Evolutionary conservation across 1,140 invertebrate species (phyloP).

Genomic region (Steinernema feltiae): DNA sequence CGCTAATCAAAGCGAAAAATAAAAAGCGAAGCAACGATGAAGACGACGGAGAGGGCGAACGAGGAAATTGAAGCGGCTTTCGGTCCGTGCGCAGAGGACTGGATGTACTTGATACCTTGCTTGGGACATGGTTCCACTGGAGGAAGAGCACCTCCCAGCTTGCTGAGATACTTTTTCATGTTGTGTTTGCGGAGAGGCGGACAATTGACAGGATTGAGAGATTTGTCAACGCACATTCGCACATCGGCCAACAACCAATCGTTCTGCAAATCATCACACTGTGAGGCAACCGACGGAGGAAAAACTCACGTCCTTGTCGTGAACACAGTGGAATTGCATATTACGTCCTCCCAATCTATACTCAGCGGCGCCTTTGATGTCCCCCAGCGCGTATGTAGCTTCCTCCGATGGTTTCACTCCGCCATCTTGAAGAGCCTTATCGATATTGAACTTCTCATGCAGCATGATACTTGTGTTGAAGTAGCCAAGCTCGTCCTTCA

Average conservation of each 20-base stretch:
- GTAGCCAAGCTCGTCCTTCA: conserved; percentile 2
- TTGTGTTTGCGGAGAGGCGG: neutral
- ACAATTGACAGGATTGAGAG: neutral
- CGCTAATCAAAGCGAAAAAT: neutral
- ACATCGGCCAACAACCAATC: neutral
- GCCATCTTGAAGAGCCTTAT: neutral
- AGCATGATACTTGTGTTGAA: neutral
- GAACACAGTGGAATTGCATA: neutral
- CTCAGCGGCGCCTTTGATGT: neutral
- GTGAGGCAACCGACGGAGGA: neutral
- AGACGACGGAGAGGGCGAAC: neutral
- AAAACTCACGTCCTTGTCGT: neutral
- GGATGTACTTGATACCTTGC: neutral
- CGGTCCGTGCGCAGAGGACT: neutral
- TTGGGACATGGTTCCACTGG: neutral
- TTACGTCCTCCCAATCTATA: neutral
- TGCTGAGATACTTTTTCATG: neutral
- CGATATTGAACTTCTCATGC: neutral
- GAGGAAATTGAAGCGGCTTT: neutral
- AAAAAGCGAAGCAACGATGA: neutral
- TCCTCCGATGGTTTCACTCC: neutral
- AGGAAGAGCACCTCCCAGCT: neutral
- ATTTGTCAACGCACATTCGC: neutral
- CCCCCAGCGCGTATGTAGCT: neutral
- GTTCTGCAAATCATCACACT: neutral